Percentiles rank a stretch among this genome's conserved stretches.
phyloP scores from a whole-genome alignment of 2,113 vertebrate genomes.

The Tychaedon coryphoeus region DNA sequence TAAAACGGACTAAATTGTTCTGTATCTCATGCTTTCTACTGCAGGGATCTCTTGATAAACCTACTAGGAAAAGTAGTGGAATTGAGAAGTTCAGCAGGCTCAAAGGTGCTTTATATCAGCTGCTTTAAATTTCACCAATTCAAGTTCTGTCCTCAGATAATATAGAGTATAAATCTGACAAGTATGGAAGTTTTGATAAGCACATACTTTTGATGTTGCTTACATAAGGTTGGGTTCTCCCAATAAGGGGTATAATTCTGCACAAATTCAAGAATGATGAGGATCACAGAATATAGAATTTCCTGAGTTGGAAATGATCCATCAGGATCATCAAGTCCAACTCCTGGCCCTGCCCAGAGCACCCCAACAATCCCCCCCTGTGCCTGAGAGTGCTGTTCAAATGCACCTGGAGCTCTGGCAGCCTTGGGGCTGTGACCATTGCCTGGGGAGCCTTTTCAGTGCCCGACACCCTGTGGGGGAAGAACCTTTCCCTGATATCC shows the following conservation, averaged over 20 bases:
- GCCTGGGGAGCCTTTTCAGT: not conserved
- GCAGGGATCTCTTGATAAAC: not conserved
- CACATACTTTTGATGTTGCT: not conserved
- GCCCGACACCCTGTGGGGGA: not conserved
- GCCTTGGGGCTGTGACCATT: accelerated
- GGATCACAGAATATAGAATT: not conserved
- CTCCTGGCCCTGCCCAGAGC: not conserved
- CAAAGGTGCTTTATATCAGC: not conserved
- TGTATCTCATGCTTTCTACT: accelerated
- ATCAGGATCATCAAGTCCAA: accelerated
- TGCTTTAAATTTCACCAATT: not conserved
- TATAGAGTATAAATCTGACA: not conserved
- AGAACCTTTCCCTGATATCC: not conserved
- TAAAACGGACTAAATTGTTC: not conserved
- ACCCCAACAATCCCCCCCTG: not conserved
- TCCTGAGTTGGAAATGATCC: not conserved
- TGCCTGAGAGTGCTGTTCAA: accelerated
- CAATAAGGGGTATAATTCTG: not conserved
- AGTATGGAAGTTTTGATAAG: not conserved
- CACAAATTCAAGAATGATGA: not conserved
- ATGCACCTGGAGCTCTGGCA: not conserved
- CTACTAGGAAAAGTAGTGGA: not conserved
- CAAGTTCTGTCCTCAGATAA: not conserved
- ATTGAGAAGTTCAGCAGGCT: not conserved
- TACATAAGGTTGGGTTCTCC: not conserved